A percentile compares a stretch with the other conserved stretches of the same genome.
Conservation (phyloP, 35 echinoderm and acorn worm genomes). For the Strongylocentrotus purpuratus region DNA sequence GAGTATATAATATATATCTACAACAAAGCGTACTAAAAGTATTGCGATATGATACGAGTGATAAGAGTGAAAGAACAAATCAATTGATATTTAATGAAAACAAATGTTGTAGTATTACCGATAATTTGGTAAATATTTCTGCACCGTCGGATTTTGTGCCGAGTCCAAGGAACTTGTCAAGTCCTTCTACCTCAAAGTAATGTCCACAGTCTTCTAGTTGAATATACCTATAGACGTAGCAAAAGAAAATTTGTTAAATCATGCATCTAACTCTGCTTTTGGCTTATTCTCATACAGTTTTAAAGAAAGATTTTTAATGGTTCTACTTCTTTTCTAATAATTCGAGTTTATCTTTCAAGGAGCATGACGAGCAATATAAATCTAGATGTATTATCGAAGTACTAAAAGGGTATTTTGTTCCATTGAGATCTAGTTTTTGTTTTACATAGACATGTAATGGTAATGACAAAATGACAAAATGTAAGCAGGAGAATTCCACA, state of each 20-base stretch:
- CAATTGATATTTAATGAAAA: neutral
- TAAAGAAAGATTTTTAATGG: too few species aligned
- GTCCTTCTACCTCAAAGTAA: conserved; percentile 65
- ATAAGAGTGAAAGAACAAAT: too few species aligned
- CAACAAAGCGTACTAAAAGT: too few species aligned
- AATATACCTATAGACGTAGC: conserved; percentile 50
- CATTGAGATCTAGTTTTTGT: neutral
- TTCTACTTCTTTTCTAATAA: too few species aligned
- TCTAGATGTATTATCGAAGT: neutral
- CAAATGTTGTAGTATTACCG: neutral
- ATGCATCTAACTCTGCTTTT: neutral
- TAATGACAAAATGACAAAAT: neutral
- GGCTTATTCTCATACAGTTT: neutral
- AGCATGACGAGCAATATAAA: too few species aligned
- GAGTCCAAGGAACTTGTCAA: conserved; percentile 59
- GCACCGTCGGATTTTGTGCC: neutral
- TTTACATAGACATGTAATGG: neutral
- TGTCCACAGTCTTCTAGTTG: conserved; percentile 80
- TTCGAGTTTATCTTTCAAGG: too few species aligned
- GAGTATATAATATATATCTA: too few species aligned
- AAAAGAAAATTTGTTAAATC: neutral
- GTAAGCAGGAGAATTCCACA: neutral
- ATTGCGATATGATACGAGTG: too few species aligned
- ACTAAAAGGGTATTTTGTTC: neutral
- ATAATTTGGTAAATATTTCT: neutral